Percentiles rank a stretch among this genome's conserved stretches.
These are phyloP conservation scores for Erpetoichthys calabaricus DNA, from an alignment of 2,797 vertebrate species.

Conservation along the genomic window DNA sequence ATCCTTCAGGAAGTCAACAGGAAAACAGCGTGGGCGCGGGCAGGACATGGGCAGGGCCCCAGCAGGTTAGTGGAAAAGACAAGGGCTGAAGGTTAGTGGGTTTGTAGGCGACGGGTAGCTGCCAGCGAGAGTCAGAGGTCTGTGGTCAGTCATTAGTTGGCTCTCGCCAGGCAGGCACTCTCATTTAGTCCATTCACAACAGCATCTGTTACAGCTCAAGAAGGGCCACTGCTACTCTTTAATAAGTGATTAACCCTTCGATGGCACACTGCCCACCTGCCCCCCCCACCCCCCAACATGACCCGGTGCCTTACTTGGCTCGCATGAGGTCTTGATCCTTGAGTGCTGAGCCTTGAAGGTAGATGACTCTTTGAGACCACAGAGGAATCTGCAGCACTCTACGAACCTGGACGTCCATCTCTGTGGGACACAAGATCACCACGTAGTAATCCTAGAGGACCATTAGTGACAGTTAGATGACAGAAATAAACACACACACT, in stretches of 20 bases:
- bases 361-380: slow-evolving; percentile 70
- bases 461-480: neutral
- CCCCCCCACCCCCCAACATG: no score
- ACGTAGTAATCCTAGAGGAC: slow-evolving; percentile 60
- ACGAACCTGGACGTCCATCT: slow-evolving; percentile 67
- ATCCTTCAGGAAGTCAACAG: slow-evolving; percentile 47
- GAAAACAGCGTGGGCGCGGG: neutral
- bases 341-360: slow-evolving; percentile 65
- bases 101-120: neutral
- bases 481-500: neutral
- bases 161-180: neutral
- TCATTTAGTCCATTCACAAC: no score
- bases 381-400: slow-evolving; percentile 64
- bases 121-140: neutral
- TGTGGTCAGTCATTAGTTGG: neutral
- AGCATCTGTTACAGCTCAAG: no score
- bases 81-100: neutral
- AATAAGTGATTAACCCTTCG: no score
- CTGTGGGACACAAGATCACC: slow-evolving; percentile 66
- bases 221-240: no score
- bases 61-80: slow-evolving; percentile 3
- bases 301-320: slow-evolving; percentile 50
- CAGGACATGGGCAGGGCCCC: slow-evolving; percentile 9
- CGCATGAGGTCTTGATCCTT: slow-evolving; percentile 75
- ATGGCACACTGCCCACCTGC: no score